These are phyloP conservation scores for Tylochromis polylepis DNA, from an alignment of 2,113 vertebrate species.

Conservation along the genomic window DNA sequence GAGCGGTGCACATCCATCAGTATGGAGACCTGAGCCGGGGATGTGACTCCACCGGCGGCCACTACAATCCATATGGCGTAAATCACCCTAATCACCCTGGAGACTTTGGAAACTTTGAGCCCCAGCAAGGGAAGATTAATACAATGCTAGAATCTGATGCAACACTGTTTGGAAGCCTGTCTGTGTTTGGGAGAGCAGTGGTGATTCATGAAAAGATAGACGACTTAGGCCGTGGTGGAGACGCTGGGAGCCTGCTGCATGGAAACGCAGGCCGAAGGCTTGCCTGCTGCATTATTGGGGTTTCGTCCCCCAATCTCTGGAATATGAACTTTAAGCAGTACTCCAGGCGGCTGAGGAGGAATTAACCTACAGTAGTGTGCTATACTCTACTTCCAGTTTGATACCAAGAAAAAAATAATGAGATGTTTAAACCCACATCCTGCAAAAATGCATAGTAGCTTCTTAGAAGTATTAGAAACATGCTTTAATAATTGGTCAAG, in stretches of 20 bases:
- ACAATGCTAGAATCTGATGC: conserved; percentile 59
- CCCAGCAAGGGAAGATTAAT: conserved; percentile 74
- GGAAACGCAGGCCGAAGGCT: conserved; percentile 90
- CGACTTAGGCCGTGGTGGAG: conserved; percentile 83
- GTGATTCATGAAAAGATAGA: conserved; percentile 86
- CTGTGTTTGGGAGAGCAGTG: conserved; percentile 82
- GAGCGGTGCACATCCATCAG: conserved; percentile 87
- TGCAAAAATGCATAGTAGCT: neutral
- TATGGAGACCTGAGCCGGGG: conserved; percentile 82
- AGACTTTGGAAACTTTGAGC: conserved; percentile 89
- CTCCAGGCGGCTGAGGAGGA: neutral
- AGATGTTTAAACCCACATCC: neutral
- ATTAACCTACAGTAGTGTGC: neutral
- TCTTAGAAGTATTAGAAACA: neutral
- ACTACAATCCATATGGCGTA: conserved; percentile 81
- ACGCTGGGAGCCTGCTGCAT: conserved; percentile 80
- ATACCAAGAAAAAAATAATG: neutral
- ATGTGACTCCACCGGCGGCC: conserved; percentile 81
- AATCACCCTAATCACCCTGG: conserved; percentile 86
- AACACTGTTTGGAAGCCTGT: conserved; percentile 72
- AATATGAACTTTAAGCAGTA: conserved; percentile 44
- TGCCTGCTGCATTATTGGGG: conserved; percentile 87
- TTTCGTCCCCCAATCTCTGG: conserved; percentile 69
- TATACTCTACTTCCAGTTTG: neutral
- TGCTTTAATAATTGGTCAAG: neutral